Evolutionary conservation across 2,888 invertebrate species (phyloP).

Genomic region (Clitarchus hookeri): DNA sequence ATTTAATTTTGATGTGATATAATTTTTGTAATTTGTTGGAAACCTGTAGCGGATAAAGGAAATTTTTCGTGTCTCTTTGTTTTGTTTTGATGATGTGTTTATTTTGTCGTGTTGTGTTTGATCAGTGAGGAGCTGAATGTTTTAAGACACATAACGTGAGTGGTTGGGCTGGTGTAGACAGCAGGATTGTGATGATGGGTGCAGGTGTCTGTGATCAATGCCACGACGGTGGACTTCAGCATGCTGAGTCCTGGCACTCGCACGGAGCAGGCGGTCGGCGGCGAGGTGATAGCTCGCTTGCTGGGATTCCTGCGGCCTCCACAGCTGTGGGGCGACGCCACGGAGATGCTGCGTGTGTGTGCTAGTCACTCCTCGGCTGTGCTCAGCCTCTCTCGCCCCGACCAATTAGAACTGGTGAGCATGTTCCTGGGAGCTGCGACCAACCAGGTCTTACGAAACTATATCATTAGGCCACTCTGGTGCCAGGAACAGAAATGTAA

Average conservation of each 20-base stretch:
- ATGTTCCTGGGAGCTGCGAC: not conserved
- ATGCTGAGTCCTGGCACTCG: constrained; percentile 55
- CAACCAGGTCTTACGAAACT: too few relatives aligned
- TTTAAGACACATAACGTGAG: too few relatives aligned
- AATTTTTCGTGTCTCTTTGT: too few relatives aligned
- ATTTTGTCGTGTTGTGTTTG: too few relatives aligned
- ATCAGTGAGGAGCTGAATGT: too few relatives aligned
- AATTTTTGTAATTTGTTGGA: too few relatives aligned
- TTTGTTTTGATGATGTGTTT: too few relatives aligned
- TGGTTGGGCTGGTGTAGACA: too few relatives aligned
- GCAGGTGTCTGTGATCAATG: constrained; percentile 76
- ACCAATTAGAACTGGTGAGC: constrained; percentile 28
- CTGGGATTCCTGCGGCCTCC: constrained; percentile 84
- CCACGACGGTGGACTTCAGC: constrained; percentile 66
- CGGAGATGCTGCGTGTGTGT: constrained; percentile 75
- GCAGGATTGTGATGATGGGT: constrained; percentile 21
- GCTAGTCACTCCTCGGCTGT: constrained; percentile 77
- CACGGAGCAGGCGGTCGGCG: constrained; percentile 69
- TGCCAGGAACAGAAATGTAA: too few relatives aligned
- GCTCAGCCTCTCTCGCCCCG: constrained; percentile 60
- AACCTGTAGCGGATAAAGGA: too few relatives aligned
- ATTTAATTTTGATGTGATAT: too few relatives aligned
- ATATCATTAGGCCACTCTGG: too few relatives aligned
- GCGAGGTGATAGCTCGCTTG: constrained; percentile 76
- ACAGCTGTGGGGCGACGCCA: constrained; percentile 66